Evolutionary conservation across 2,797 vertebrate species (phyloP).

Genomic region (Dicrostonyx torquatus): DNA sequence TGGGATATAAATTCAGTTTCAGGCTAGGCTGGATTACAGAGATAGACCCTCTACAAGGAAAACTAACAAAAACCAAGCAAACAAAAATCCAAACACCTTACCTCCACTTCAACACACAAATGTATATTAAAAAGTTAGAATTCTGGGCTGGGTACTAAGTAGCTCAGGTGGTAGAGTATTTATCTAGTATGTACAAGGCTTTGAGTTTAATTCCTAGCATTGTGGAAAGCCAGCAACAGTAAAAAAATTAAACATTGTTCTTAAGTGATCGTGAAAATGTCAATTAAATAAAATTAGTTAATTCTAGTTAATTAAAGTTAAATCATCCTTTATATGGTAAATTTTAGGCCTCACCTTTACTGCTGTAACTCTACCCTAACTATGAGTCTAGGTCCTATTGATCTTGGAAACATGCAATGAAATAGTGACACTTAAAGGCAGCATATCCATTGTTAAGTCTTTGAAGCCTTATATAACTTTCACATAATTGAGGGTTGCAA

Average conservation of each 20-base stretch:
- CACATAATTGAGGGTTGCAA: neutral
- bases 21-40: neutral
- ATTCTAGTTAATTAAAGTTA: neutral
- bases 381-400: neutral
- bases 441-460: neutral
- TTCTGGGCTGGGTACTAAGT: neutral
- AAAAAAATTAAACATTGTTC: neutral
- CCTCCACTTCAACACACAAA: neutral
- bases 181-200: neutral
- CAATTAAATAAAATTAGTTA: neutral
- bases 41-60: neutral
- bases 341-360: neutral
- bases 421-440: neutral
- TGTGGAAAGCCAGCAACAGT: neutral
- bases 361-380: neutral
- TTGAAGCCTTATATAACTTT: neutral
- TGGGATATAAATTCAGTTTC: neutral
- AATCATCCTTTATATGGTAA: slow-evolving; percentile 30
- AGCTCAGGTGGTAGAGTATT: neutral
- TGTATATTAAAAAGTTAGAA: neutral
- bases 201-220: neutral
- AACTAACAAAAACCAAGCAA: neutral
- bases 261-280: neutral
- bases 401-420: neutral
- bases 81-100: neutral